Base-by-base conservation (phyloP, 2,797 vertebrate genomes). In the Cichlasoma orientale region DNA sequence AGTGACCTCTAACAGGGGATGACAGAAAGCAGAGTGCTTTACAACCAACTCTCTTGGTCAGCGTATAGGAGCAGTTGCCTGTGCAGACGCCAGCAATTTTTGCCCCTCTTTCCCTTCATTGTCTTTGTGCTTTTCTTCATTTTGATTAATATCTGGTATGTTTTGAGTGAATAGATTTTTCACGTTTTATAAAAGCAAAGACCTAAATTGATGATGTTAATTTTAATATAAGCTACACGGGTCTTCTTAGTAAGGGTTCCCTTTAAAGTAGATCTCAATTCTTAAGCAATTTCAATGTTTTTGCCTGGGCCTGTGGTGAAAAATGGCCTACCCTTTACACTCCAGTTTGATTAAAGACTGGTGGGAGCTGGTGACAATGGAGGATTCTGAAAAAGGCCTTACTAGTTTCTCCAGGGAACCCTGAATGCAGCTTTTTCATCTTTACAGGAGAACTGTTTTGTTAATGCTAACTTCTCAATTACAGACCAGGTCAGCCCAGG, bases 381-480 rank as follows among this genome's bases (percentile, higher is more conserved):
- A 75, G 68, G 78, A 80, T 77, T 84, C 77, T 73, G 54, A 16
- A 75, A 69, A 71, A 69, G 81, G 78, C 57, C 38, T 79, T 31
- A n/a, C 27, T 71, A 18, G 61, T 63, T 70, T 82, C 59, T 82
- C 72, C 23, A 73, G 59, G 44, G 68, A 36, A 75, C 58, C 50
- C 47, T 83, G 87, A 91, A 91, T 82, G 76, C 79, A 89, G 69
- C 63, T 74, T 87, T 78, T 55, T 33, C 4, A 1, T 80, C 71
- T 84, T 84, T 75, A 77, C 77, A 76, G 55, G 69, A 77, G 50
- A 76, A 82, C 56, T 74, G 76, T 86, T 87, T 86, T 79, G 74
- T 89, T 86, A 85, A 85, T 41, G 66, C 54, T 83, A 80, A 78
- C 87, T 73, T 84, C 78, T 85, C 82, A 85, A 66, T 92, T 88